Conservation (phyloP, 2,888 invertebrate genomes). For the Cecidostiba fungosa region DNA sequence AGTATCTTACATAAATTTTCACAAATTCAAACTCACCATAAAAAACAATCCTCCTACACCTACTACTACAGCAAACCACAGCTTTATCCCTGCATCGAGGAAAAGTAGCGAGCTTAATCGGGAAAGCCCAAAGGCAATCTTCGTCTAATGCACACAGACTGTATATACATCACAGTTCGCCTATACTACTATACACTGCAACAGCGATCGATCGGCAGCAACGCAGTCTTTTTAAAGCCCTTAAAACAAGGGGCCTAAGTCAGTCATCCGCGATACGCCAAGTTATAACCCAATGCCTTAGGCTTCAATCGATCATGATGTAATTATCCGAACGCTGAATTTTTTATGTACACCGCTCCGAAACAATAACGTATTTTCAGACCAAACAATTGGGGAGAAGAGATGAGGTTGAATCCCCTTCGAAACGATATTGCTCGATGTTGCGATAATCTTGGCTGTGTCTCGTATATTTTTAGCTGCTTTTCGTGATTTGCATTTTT, state of each 20-base stretch:
- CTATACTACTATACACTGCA: background rate
- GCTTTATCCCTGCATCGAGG: conserved; percentile 46
- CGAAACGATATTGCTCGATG: background rate
- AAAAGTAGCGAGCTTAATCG: conserved; percentile 62
- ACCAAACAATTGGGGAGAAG: conserved; percentile 81
- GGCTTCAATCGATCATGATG: conserved; percentile 81
- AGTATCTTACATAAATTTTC: too few species aligned
- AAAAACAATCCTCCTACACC: background rate
- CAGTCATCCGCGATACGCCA: conserved; percentile 42
- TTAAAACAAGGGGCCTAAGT: conserved; percentile 45
- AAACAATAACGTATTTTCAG: conserved; percentile 86
- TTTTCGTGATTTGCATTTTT: background rate
- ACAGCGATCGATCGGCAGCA: conserved; percentile 9
- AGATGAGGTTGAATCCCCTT: conserved; percentile 54
- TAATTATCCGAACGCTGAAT: conserved; percentile 85
- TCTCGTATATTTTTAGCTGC: background rate
- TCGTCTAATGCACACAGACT: background rate
- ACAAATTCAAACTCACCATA: too few species aligned
- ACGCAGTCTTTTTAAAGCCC: background rate
- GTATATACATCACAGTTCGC: background rate
- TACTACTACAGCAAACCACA: background rate
- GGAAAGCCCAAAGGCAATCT: conserved; percentile 63
- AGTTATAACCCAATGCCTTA: conserved; percentile 68
- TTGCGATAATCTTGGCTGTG: background rate
- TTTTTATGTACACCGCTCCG: conserved; percentile 83